Conservation (phyloP, 2,888 invertebrate genomes). For the Dendrolimus pini region DNA sequence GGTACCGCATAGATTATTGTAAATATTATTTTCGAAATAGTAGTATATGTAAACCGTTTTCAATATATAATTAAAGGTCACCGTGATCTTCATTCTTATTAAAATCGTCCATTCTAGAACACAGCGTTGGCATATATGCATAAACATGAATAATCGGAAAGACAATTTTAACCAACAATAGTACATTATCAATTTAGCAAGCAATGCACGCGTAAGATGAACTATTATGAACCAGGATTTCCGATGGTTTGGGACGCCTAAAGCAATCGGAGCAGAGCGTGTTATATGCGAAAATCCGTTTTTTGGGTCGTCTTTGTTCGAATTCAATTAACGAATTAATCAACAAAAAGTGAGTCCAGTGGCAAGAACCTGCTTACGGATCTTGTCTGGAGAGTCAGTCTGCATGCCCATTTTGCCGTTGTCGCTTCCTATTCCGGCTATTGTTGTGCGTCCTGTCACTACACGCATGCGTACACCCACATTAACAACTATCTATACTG, state of each 20-base stretch:
- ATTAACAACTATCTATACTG: conserved; percentile 10
- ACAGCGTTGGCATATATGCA: neutral
- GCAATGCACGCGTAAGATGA: conserved; percentile 16
- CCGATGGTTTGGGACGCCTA: conserved; percentile 31
- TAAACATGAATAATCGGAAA: neutral
- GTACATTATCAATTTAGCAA: neutral
- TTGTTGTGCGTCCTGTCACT: conserved; percentile 68
- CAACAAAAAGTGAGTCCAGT: conserved; percentile 38
- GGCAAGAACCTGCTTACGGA: conserved; percentile 60
- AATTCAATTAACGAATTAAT: conserved; percentile 41
- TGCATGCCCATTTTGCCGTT: conserved; percentile 55
- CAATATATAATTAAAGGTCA: neutral
- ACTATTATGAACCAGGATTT: conserved; percentile 59
- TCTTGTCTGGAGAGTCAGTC: conserved; percentile 54
- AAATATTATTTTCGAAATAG: too few relatives aligned
- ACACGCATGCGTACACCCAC: conserved; percentile 47
- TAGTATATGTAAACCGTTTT: too few relatives aligned
- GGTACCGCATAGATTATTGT: too few relatives aligned
- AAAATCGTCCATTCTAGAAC: neutral
- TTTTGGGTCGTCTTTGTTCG: conserved; percentile 33
- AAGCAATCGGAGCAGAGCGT: conserved; percentile 38
- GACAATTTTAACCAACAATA: neutral
- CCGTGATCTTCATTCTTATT: neutral
- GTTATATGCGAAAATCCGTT: conserved; percentile 45
- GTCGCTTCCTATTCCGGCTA: conserved; percentile 73